These are phyloP conservation scores for Drosophila cardini DNA, from an alignment of 1,140 invertebrate species.

Conservation along the genomic window DNA sequence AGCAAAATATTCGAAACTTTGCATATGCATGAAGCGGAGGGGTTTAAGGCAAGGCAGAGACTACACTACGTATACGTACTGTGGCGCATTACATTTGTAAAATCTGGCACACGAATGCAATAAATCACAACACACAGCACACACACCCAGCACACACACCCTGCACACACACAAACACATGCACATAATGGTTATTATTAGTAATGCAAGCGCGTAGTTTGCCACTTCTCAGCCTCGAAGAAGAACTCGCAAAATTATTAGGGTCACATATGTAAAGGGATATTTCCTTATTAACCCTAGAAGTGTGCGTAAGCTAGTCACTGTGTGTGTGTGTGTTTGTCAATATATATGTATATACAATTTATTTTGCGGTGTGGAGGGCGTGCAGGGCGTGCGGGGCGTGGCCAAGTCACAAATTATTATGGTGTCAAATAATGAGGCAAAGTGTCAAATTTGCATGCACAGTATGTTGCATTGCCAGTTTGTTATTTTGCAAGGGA, in stretches of 20 bases:
- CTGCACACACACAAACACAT: constrained; percentile 10
- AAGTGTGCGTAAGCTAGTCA: background rate
- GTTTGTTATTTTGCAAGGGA: constrained; percentile 69
- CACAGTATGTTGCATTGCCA: constrained; percentile 63
- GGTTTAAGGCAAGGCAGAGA: constrained; percentile 13
- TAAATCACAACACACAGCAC: constrained; percentile 75
- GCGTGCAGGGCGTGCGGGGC: constrained; percentile 36
- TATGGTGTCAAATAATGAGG: constrained; percentile 80
- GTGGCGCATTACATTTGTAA: constrained; percentile 81
- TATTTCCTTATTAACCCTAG: constrained; percentile 80
- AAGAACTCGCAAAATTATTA: constrained; percentile 76
- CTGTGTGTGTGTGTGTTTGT: constrained; percentile 7
- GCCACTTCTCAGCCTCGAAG: constrained; percentile 56
- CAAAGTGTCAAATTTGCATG: constrained; percentile 80
- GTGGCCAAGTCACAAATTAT: constrained; percentile 55
- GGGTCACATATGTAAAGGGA: constrained; percentile 83
- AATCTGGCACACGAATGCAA: constrained; percentile 84
- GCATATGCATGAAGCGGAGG: constrained; percentile 67
- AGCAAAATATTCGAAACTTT: constrained; percentile 80
- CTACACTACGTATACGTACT: constrained; percentile 38
- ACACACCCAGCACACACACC: constrained; percentile 22
- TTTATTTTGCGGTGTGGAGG: constrained; percentile 45
- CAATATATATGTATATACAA: constrained; percentile 33
- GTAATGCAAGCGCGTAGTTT: constrained; percentile 71
- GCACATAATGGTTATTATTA: constrained; percentile 75